A percentile compares a stretch with the other conserved stretches of the same genome.
Evolutionary conservation across 1,140 invertebrate species (phyloP).

Genomic region (Drosophila erecta): DNA sequence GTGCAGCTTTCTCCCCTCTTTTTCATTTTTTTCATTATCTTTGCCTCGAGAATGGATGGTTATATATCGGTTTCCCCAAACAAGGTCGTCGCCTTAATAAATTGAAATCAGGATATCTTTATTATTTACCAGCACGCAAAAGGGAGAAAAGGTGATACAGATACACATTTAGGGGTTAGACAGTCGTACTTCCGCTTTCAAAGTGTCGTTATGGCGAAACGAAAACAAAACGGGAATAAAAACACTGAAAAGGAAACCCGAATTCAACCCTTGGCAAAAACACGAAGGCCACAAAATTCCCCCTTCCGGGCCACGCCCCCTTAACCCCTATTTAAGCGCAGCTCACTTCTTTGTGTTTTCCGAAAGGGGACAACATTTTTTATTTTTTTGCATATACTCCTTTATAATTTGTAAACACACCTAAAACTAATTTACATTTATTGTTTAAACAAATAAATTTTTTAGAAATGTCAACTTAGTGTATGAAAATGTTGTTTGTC

Average conservation of each 20-base stretch:
- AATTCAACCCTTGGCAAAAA: conserved; percentile 39
- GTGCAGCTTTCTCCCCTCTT: conserved; percentile 61
- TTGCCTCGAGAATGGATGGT: conserved; percentile 5
- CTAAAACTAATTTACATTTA: background rate
- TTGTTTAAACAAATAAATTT: too few species aligned
- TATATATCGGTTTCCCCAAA: conserved; percentile 52
- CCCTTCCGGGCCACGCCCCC: conserved; percentile 21
- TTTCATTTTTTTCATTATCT: conserved; percentile 2
- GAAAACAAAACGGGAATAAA: conserved; percentile 27
- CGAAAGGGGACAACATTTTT: background rate
- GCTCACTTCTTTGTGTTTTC: background rate
- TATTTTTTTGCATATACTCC: background rate
- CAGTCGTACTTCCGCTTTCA: conserved; percentile 38
- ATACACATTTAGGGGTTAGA: conserved; percentile 16
- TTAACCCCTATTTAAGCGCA: conserved; percentile 20
- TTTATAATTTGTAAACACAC: background rate
- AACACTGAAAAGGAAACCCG: conserved; percentile 20
- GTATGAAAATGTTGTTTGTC: too few species aligned
- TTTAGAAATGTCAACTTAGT: too few species aligned
- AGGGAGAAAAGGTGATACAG: conserved; percentile 19
- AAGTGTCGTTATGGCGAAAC: conserved; percentile 2
- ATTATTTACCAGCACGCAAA: conserved; percentile 50
- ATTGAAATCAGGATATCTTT: conserved; percentile 81
- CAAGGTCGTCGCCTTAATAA: conserved; percentile 72
- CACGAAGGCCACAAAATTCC: conserved; percentile 16